These are phyloP conservation scores for Morpho helenor DNA, from an alignment of 2,888 invertebrate species.

Conservation along the genomic window DNA sequence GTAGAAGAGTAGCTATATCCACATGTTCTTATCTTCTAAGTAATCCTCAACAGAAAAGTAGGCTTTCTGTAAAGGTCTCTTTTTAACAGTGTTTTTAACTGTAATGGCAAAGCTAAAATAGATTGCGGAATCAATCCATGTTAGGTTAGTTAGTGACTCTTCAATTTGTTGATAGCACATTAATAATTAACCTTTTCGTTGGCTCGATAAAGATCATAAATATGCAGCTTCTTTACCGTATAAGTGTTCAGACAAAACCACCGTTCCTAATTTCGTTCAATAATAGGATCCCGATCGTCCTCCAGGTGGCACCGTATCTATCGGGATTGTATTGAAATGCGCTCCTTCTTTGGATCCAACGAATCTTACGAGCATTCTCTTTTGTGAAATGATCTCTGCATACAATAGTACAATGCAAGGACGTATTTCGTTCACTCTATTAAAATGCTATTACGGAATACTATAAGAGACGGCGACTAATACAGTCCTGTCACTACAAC, in stretches of 20 bases:
- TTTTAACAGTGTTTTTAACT: too few relatives aligned
- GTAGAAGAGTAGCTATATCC: too few relatives aligned
- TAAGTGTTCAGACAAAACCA: background rate
- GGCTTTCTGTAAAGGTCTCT: too few relatives aligned
- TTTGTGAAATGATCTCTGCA: slow-evolving; percentile 52
- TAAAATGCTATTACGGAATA: slow-evolving; percentile 61
- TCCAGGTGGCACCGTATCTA: slow-evolving; percentile 39
- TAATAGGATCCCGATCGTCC: slow-evolving; percentile 2
- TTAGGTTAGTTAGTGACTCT: too few relatives aligned
- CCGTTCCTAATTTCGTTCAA: slow-evolving; percentile 8
- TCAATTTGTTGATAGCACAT: too few relatives aligned
- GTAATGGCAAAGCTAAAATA: too few relatives aligned
- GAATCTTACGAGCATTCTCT: slow-evolving; percentile 57
- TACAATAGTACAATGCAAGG: slow-evolving; percentile 74
- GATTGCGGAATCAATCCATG: too few relatives aligned
- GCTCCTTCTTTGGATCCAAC: slow-evolving; percentile 39
- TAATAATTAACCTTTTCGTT: too few relatives aligned
- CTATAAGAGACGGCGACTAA: background rate
- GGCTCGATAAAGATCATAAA: slow-evolving; percentile 1
- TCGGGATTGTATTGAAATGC: slow-evolving; percentile 30
- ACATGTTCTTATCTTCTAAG: too few relatives aligned
- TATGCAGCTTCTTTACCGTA: background rate
- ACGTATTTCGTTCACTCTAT: slow-evolving; percentile 68
- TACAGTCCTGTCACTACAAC: too few relatives aligned
- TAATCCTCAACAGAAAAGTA: too few relatives aligned